A percentile compares a stretch with the other conserved stretches of the same genome.
Conservation (phyloP, 35 echinoderm and acorn worm genomes). For the Eucidaris tribuloides region DNA sequence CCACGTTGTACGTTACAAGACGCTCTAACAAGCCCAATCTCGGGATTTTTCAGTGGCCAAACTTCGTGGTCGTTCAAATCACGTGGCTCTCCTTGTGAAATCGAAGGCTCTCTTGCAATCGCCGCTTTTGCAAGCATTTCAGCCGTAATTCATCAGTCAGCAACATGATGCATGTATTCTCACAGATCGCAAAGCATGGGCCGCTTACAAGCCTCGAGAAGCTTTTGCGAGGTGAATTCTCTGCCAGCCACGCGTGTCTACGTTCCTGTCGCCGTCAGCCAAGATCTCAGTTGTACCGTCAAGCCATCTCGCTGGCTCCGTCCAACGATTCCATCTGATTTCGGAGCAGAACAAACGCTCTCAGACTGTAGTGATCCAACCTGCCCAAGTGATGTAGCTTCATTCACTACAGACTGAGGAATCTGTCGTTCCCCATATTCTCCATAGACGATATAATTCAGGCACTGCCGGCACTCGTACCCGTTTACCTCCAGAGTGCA, state of each 20-base stretch:
- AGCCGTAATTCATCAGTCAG: conserved; percentile 25
- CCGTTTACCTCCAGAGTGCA: conserved; percentile 53
- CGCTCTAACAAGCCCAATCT: conserved; percentile 1
- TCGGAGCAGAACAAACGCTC: conserved; percentile 59
- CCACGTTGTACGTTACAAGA: conserved; percentile 7
- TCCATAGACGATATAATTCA: conserved; percentile 40
- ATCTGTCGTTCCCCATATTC: not conserved
- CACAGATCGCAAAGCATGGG: conserved; percentile 41
- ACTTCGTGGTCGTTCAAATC: conserved; percentile 31
- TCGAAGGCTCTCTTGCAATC: conserved; percentile 45
- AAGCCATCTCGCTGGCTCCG: conserved; percentile 65
- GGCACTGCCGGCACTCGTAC: conserved; percentile 27
- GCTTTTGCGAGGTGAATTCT: conserved; percentile 49
- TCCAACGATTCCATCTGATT: conserved; percentile 62
- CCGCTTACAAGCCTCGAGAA: conserved; percentile 34
- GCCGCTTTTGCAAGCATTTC: conserved; percentile 48
- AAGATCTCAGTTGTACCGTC: conserved; percentile 31
- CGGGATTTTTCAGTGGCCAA: conserved; percentile 52
- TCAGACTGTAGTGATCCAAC: conserved; percentile 48
- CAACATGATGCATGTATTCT: conserved; percentile 27
- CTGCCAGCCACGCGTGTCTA: conserved; percentile 54
- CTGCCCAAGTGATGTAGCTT: conserved; percentile 50
- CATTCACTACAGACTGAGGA: conserved; percentile 26
- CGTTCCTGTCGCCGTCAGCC: conserved; percentile 61
- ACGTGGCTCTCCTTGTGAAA: conserved; percentile 51